These are phyloP conservation scores for Stenchaetothrips biformis DNA, from an alignment of 2,888 invertebrate genomes.

Conservation along the genomic window DNA sequence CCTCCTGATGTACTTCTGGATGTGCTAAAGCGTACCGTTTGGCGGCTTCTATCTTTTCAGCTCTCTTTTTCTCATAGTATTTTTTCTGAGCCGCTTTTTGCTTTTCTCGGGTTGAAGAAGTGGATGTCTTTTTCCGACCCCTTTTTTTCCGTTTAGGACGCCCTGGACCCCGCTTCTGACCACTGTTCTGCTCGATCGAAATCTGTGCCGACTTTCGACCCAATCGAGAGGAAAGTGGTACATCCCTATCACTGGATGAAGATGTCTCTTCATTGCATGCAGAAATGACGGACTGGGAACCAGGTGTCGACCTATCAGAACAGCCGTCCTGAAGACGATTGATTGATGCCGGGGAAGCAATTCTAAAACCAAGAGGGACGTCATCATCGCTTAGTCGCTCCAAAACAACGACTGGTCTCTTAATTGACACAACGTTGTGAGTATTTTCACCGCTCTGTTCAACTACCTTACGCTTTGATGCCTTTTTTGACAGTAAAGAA, in stretches of 20 bases:
- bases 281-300: background rate
- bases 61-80: background rate
- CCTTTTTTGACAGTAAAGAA: background rate
- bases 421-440: background rate
- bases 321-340: background rate
- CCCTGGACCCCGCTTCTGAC: background rate
- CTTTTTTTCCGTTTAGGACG: background rate
- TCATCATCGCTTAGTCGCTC: background rate
- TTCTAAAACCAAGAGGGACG: too few relatives aligned
- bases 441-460: background rate
- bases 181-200: background rate
- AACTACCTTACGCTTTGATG: background rate
- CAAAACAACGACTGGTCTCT: background rate
- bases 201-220: background rate
- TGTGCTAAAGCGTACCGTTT: too few relatives aligned
- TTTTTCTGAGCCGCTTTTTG: background rate
- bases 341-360: background rate
- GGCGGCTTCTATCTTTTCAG: too few relatives aligned
- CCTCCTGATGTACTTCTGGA: too few relatives aligned
- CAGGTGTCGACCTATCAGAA: background rate
- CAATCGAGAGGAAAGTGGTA: background rate
- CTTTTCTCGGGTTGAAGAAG: background rate
- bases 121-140: background rate
- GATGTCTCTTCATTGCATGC: too few relatives aligned
- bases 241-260: background rate